Evolutionary conservation across 2,797 vertebrate genomes (phyloP).

Genomic region (Pangasius krempfi): DNA sequence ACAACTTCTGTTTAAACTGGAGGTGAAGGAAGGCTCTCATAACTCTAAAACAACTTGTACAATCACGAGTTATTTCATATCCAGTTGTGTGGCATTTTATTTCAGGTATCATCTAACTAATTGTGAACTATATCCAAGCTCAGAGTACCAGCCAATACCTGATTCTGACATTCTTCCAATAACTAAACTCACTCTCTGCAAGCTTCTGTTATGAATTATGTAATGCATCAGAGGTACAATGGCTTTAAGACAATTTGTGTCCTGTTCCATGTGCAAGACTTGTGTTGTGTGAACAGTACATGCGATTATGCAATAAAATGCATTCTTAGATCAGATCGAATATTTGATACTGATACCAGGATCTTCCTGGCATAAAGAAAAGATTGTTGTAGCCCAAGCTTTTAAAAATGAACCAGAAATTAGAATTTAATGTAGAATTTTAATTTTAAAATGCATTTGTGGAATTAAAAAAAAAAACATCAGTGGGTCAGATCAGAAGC

Average conservation of each 20-base stretch:
- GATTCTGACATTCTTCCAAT: neutral
- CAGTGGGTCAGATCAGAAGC: neutral
- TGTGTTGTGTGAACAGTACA: neutral
- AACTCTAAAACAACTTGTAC: neutral
- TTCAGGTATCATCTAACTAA: neutral
- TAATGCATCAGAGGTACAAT: neutral
- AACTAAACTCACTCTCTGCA: neutral
- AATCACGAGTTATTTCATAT: neutral
- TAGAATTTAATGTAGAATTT: no score
- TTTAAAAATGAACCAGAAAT: neutral
- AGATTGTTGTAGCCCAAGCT: neutral
- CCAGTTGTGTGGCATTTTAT: neutral
- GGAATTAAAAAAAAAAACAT: neutral
- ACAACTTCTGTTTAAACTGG: neutral
- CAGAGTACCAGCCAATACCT: neutral
- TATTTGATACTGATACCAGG: neutral
- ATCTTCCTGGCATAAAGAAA: neutral
- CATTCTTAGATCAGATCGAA: neutral
- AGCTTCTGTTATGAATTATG: neutral
- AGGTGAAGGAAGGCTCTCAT: neutral
- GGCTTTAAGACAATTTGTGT: neutral
- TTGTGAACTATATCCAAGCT: neutral
- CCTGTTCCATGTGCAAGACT: neutral
- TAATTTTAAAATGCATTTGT: neutral
- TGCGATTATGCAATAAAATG: neutral